Evolutionary conservation across 2,113 vertebrate species (phyloP).

Genomic region (Cinclus cinclus): DNA sequence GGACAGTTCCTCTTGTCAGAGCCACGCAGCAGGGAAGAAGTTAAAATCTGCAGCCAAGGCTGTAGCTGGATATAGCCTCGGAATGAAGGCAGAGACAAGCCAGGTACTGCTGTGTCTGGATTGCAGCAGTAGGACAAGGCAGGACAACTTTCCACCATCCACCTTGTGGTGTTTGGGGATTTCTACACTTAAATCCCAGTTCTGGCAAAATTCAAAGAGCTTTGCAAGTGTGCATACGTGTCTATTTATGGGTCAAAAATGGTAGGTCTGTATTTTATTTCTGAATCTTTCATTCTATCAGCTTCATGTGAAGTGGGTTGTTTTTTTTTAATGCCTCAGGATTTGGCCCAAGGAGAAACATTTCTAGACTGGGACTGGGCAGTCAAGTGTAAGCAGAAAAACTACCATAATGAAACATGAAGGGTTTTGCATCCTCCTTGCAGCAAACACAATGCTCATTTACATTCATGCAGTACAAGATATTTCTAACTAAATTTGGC

Average conservation of each 20-base stretch:
- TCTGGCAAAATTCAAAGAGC: accelerated
- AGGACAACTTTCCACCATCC: background rate
- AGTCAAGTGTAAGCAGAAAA: background rate
- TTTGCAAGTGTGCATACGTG: background rate
- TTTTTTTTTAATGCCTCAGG: background rate
- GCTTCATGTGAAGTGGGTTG: background rate
- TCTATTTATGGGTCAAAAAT: background rate
- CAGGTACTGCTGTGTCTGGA: background rate
- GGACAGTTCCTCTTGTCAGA: background rate
- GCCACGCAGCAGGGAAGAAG: background rate
- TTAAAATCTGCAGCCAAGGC: background rate
- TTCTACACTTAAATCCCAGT: background rate
- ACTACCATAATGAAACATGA: background rate
- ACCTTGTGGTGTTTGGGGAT: background rate
- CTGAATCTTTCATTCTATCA: background rate
- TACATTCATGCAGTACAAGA: background rate
- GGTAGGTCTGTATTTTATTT: accelerated
- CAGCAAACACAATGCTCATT: background rate
- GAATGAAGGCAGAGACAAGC: background rate
- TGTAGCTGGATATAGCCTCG: background rate
- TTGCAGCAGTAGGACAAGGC: background rate
- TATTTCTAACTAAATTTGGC: constrained; percentile 14
- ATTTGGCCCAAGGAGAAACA: background rate
- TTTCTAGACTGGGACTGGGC: background rate
- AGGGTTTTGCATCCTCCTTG: background rate